Evolutionary conservation across 1,140 invertebrate species (phyloP), one percentile per base, ranked within the genome.

Genomic region (Limonius californicus): DNA sequence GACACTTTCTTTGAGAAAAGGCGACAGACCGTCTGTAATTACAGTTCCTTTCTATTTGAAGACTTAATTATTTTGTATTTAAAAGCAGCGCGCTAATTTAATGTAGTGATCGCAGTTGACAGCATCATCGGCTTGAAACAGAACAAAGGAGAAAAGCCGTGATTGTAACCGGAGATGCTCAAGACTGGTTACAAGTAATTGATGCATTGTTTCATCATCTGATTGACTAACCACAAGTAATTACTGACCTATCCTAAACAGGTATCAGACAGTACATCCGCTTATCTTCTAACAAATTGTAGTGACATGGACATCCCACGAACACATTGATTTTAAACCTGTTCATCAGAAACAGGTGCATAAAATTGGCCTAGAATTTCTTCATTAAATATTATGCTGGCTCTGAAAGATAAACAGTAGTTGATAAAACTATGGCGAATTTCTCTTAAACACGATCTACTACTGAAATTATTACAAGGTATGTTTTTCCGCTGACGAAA

Each of bases 121-220:
- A 50, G 20, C 45, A 19, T 6, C 16, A 18, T 3, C 2, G 45
- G 1, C 19, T 50, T 18, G 19, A n/a, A 11, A 39, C 3, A 12
- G 19, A 19, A 19, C 45, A 50, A 50, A 50, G 12, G 45, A 50
- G 35, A 50, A 50, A 50, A 16, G 16, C 16, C 8, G 53, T 15
- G 53, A 27, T 55, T 55, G 53, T 23, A 32, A 27, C 8, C n/a
- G 53, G 20, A 55, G 53, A 27, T 55, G n/a, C 21, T 55, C 21
- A 7, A 55, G 53, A 55, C 53, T 55, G 21, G 27, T 55, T 55
- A 23, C 15, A 8, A 12, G n/a, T 55, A 55, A 55, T 55, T 55
- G 53, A 16, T 55, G 27, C 21, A 27, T 55, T 55, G 53, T 55
- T 55, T 55, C 27, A 55, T 11, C n/a, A 55, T 16, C 21, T 23